A percentile compares a stretch with the other conserved stretches of the same genome.
Conservation (phyloP, 2,113 vertebrate genomes). For the Triplophysa siluroides region DNA sequence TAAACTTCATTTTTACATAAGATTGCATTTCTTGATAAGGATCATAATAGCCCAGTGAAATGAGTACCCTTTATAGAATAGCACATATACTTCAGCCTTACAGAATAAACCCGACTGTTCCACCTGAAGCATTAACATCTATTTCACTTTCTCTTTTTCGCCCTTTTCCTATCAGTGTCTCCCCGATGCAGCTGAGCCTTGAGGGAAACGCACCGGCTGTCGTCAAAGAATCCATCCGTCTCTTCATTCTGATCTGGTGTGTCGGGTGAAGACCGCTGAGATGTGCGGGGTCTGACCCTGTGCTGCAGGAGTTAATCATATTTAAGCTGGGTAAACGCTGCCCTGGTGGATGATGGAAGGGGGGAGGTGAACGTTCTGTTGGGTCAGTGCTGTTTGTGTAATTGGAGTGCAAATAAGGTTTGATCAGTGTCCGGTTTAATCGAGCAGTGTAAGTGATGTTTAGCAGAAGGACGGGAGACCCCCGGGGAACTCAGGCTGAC, state of each 20-base stretch:
- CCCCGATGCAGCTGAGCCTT: conserved; percentile 6
- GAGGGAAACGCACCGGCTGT: background rate
- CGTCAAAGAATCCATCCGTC: background rate
- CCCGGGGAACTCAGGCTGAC: conserved; percentile 87
- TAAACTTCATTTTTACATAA: too few relatives aligned
- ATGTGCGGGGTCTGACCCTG: background rate
- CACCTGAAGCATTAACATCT: background rate
- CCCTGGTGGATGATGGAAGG: conserved; percentile 74
- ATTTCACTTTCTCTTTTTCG: background rate
- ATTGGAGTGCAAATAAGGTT: conserved; percentile 99
- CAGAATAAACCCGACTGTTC: background rate
- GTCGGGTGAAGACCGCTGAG: background rate
- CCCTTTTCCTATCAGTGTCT: background rate
- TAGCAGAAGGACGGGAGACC: conserved; percentile 79
- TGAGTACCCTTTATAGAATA: background rate
- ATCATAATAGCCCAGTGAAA: too few relatives aligned
- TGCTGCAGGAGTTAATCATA: conserved; percentile 48
- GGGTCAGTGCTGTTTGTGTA: conserved; percentile 93
- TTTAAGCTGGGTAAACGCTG: conserved; percentile 86
- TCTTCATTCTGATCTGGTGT: background rate
- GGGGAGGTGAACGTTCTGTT: conserved; percentile 84
- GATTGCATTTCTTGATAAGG: too few relatives aligned
- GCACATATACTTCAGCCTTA: background rate
- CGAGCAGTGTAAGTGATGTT: conserved; percentile 87
- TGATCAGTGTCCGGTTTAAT: conserved; percentile 97